Evolutionary conservation across 2,888 invertebrate genomes (phyloP), one percentile per base, ranked within the genome.

Genomic region (Sialis fuliginosa): DNA sequence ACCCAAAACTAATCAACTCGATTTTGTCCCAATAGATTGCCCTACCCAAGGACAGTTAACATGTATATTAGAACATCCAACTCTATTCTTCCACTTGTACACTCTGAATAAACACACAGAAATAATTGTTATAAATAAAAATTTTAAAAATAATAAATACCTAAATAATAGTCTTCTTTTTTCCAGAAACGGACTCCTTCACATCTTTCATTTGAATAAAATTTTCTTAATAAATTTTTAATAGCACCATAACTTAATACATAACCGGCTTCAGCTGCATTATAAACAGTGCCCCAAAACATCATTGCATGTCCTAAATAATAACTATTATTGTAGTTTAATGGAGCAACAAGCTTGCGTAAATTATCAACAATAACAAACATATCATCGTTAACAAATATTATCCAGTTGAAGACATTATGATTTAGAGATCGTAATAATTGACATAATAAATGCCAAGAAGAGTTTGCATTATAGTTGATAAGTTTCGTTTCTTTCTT

Each of bases 151-250:
- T 5, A 33, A 32, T 5, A 51, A 48, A 52, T 56, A 70, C 73
- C 73, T 49, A 75, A 64, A 59, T 71, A 70, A 58, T 67, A 73
- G 59, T 74, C 75, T 58, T 74, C 74, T 54, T 69, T 69, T 51
- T 73, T 74, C 66, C 69, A 68, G 55, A 68, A 72, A 48, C 65
- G 66, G 40, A 66, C 68, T 46, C 68, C 63, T n/a, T 57, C 52
- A 57, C 74, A 75, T 39, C 62, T 60, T 33, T 63, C 56, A 1
- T 62, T 54, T n/a, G 56, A 59, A 50, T 63, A 59, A 52, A 70
- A 67, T 48, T 58, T 62, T 7, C 59, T 52, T n/a, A 63, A 55
- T 22, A 75, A 55, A 39, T 60, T 59, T 6, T 52, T 47, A 34
- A 74, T 52, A 30, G 66, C 62, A n/a, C 65, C 69, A 54, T 57